phyloP scores from a whole-genome alignment of 1,140 invertebrate species.

The Dinoponera quadriceps region DNA sequence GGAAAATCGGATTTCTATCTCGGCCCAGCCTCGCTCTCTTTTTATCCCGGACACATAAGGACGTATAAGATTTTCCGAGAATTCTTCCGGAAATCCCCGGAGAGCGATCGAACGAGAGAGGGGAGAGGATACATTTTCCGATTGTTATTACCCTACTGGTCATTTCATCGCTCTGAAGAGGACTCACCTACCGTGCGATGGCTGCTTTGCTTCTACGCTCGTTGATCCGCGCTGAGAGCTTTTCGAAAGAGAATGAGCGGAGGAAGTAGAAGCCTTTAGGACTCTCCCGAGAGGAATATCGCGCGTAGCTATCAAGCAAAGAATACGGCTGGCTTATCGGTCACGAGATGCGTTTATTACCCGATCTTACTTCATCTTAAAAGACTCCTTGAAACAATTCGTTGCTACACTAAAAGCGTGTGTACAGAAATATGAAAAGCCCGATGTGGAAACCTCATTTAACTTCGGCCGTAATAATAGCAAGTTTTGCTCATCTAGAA shows the following conservation, averaged over 20 bases:
- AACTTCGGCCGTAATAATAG: too few species aligned
- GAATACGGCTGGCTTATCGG: slow-evolving; percentile 27
- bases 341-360: slow-evolving; percentile 23
- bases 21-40: background rate
- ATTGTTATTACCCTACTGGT: slow-evolving; percentile 59
- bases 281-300: slow-evolving; percentile 36
- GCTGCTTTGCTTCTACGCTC: slow-evolving; percentile 54
- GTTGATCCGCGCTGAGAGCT: slow-evolving; percentile 51
- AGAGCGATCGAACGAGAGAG: slow-evolving; percentile 36
- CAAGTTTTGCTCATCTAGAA: too few species aligned
- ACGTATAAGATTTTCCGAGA: slow-evolving; percentile 62
- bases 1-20: slow-evolving; percentile 72
- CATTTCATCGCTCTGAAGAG: slow-evolving; percentile 55
- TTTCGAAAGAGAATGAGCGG: background rate
- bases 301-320: background rate
- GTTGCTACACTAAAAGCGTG: too few species aligned
- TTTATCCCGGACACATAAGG: slow-evolving; percentile 48
- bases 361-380: background rate
- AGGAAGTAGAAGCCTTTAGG: background rate
- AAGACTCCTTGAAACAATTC: background rate
- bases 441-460: too few species aligned
- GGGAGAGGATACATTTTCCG: slow-evolving; percentile 33
- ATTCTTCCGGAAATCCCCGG: slow-evolving; percentile 56
- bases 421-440: too few species aligned
- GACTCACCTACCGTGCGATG: slow-evolving; percentile 9